Conservation (phyloP, 2,888 invertebrate species). For the Scotopteryx bipunctaria region DNA sequence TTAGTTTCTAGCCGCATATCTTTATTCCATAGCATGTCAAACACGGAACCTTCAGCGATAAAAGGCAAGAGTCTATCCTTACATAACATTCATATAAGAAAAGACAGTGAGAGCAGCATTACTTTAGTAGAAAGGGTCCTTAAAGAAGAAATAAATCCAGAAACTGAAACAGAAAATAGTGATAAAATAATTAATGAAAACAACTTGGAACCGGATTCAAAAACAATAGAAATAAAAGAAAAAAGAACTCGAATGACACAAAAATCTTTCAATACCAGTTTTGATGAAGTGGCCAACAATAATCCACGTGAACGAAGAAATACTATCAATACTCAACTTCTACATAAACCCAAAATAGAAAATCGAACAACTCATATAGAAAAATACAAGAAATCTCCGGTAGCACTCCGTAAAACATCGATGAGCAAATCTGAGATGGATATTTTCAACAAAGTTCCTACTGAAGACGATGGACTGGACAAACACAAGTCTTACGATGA, state of each 20-base stretch:
- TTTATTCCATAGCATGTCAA: conserved; percentile 70
- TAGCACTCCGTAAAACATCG: conserved; percentile 56
- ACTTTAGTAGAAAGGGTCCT: conserved; percentile 24
- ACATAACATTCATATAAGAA: conserved; percentile 58
- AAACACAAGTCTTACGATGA: conserved; percentile 75
- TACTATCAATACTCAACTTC: conserved; percentile 20
- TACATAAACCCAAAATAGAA: conserved; percentile 42
- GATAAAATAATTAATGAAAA: conserved; percentile 23
- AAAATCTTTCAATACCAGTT: conserved; percentile 48
- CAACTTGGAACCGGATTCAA: conserved; percentile 26
- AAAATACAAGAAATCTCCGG: conserved; percentile 38
- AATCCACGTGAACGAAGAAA: conserved; percentile 28
- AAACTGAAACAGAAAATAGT: conserved; percentile 13
- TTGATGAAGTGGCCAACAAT: conserved; percentile 45
- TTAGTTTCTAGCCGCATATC: conserved; percentile 78
- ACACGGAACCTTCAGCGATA: conserved; percentile 60
- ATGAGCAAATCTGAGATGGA: conserved; percentile 80
- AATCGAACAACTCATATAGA: conserved; percentile 39
- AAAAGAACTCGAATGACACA: conserved; percentile 54
- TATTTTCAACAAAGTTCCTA: conserved; percentile 67
- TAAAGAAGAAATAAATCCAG: conserved; percentile 21
- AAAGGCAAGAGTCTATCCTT: conserved; percentile 61
- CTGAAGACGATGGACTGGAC: conserved; percentile 56
- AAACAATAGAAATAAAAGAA: conserved; percentile 44
- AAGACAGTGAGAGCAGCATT: conserved; percentile 44